Percentiles rank a stretch among this genome's conserved stretches.
phyloP scores from a whole-genome alignment of 1,140 invertebrate species.

The Drosophila watanabei region DNA sequence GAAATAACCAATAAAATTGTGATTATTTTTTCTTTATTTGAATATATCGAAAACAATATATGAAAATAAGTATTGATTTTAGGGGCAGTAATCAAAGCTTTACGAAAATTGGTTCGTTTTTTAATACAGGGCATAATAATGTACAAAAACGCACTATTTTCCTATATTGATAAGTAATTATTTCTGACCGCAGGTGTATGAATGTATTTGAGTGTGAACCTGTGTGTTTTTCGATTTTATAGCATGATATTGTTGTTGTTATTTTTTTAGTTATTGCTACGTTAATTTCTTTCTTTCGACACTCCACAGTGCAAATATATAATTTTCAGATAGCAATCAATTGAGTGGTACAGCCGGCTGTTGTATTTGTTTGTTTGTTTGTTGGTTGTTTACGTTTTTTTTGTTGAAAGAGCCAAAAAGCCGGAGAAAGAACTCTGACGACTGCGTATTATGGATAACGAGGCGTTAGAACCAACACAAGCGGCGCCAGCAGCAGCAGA shows the following conservation, averaged over 20 bases:
- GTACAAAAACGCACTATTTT: not conserved
- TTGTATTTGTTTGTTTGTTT: slow-evolving; percentile 56
- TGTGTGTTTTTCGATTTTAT: slow-evolving; percentile 41
- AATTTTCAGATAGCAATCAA: slow-evolving; percentile 67
- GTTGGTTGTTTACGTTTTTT: slow-evolving; percentile 35
- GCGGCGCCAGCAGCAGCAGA: slow-evolving; percentile 48
- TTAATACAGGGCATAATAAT: too few relatives aligned
- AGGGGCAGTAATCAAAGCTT: too few relatives aligned
- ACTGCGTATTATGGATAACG: slow-evolving; percentile 84
- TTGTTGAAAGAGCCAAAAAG: slow-evolving; percentile 35
- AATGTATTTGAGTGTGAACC: slow-evolving; percentile 17
- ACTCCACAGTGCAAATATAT: slow-evolving; percentile 69
- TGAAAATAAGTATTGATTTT: too few relatives aligned
- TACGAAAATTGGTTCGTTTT: not conserved
- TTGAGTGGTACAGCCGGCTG: slow-evolving; percentile 58
- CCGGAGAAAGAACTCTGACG: slow-evolving; percentile 52
- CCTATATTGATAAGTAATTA: not conserved
- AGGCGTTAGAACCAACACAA: slow-evolving; percentile 74
- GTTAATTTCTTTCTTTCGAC: slow-evolving; percentile 72
- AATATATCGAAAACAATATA: too few relatives aligned
- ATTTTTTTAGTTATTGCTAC: slow-evolving; percentile 60
- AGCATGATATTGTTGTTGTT: slow-evolving; percentile 60
- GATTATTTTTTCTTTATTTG: too few relatives aligned
- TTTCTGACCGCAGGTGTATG: not conserved
- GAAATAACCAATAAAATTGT: not conserved